These are phyloP conservation scores for Alsophila aescularia DNA, from an alignment of 2,888 invertebrate species.

Conservation along the genomic window DNA sequence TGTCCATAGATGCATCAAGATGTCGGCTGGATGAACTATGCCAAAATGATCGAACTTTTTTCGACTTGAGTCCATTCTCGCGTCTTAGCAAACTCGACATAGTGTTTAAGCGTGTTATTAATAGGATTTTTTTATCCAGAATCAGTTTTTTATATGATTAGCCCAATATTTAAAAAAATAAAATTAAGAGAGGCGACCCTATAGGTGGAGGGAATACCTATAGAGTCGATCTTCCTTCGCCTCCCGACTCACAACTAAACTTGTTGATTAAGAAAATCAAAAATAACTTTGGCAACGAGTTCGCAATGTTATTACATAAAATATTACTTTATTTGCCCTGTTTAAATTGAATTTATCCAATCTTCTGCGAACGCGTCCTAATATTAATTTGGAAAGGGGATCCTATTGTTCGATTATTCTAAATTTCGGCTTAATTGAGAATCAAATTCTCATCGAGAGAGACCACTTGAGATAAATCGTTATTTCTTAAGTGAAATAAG, in stretches of 20 bases:
- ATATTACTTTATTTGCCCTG: conserved; percentile 17
- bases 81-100: too few species aligned
- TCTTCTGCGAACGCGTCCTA: conserved; percentile 19
- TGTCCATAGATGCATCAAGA: too few species aligned
- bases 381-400: conserved; percentile 48
- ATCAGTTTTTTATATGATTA: too few species aligned
- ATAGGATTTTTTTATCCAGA: too few species aligned
- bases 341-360: conserved; percentile 25
- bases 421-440: conserved; percentile 60
- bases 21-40: too few species aligned
- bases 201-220: too few species aligned
- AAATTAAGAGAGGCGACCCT: too few species aligned
- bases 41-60: too few species aligned
- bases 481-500: conserved; percentile 53
- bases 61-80: too few species aligned
- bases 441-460: conserved; percentile 56
- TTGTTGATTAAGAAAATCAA: conserved; percentile 15
- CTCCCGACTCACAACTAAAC: neutral
- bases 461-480: conserved; percentile 57
- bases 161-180: too few species aligned
- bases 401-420: conserved; percentile 47
- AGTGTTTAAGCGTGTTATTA: too few species aligned
- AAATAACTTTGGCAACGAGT: conserved; percentile 5
- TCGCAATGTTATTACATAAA: conserved; percentile 5
- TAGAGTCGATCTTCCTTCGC: neutral